Conservation (phyloP, 2,113 vertebrate species). For the Myiagra hebetior region DNA sequence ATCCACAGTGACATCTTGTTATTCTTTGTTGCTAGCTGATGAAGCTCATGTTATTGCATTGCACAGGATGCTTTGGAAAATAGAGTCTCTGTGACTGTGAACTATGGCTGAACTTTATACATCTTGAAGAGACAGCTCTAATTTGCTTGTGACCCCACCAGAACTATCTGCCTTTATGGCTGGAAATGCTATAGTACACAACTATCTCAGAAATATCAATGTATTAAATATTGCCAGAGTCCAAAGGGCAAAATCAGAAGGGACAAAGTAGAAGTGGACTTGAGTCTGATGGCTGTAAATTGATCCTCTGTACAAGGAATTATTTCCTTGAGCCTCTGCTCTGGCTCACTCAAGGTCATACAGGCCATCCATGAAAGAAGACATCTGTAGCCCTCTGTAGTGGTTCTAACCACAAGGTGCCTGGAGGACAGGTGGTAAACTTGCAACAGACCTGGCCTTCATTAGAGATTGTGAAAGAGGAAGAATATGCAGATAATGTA, state of each 20-base stretch:
- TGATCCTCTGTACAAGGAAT: background rate
- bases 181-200: background rate
- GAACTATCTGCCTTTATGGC: background rate
- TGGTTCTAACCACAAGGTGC: background rate
- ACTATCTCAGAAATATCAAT: background rate
- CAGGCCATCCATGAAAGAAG: background rate
- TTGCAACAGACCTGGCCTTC: background rate
- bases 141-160: background rate
- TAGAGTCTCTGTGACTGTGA: background rate
- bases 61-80: constrained; percentile 46
- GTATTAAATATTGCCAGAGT: background rate
- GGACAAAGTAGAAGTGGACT: background rate
- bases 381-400: background rate
- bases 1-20: background rate
- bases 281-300: background rate
- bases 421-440: background rate
- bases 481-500: background rate
- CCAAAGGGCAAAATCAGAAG: background rate
- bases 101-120: background rate
- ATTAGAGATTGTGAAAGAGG: background rate
- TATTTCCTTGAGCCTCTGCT: background rate
- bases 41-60: background rate
- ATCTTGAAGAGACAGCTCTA: background rate
- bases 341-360: background rate
- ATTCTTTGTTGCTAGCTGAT: background rate